phyloP scores from a whole-genome alignment of 2,888 invertebrate genomes.

The Euclidia mi region DNA sequence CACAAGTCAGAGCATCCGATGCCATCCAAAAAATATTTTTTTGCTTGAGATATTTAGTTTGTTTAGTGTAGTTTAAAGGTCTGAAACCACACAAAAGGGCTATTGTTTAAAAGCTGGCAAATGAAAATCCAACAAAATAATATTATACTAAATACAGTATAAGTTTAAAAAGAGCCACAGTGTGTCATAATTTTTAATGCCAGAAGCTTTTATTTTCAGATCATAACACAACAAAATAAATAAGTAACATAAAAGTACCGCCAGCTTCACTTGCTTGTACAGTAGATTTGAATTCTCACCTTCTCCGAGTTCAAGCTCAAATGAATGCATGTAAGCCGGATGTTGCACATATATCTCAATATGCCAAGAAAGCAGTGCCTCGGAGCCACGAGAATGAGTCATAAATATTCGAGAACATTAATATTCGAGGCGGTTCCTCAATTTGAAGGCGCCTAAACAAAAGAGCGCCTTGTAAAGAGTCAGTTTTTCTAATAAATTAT shows the following conservation, averaged over 20 bases:
- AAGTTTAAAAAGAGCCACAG: too few species aligned
- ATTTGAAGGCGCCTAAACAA: slow-evolving; percentile 25
- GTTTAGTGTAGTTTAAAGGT: too few species aligned
- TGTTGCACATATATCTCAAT: slow-evolving; percentile 44
- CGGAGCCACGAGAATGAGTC: slow-evolving; percentile 27
- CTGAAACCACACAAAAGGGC: too few species aligned
- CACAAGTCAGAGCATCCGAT: too few species aligned
- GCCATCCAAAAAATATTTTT: too few species aligned
- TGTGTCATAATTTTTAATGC: too few species aligned
- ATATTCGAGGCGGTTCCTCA: slow-evolving; percentile 28
- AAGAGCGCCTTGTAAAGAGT: slow-evolving; percentile 23
- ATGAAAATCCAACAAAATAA: too few species aligned
- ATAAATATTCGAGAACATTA: slow-evolving; percentile 47
- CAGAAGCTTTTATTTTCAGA: too few species aligned
- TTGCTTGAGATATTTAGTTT: too few species aligned
- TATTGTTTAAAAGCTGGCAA: too few species aligned
- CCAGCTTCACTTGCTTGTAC: not conserved
- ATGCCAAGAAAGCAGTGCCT: slow-evolving; percentile 37
- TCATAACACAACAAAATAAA: not conserved
- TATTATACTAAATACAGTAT: too few species aligned
- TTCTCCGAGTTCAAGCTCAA: not conserved
- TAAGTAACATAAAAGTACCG: not conserved
- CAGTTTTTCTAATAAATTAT: slow-evolving; percentile 36
- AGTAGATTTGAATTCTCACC: not conserved
- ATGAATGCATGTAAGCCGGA: slow-evolving; percentile 17